Base-by-base conservation (phyloP, 1,140 invertebrate species). In the Macrobrachium rosenbergii region DNA sequence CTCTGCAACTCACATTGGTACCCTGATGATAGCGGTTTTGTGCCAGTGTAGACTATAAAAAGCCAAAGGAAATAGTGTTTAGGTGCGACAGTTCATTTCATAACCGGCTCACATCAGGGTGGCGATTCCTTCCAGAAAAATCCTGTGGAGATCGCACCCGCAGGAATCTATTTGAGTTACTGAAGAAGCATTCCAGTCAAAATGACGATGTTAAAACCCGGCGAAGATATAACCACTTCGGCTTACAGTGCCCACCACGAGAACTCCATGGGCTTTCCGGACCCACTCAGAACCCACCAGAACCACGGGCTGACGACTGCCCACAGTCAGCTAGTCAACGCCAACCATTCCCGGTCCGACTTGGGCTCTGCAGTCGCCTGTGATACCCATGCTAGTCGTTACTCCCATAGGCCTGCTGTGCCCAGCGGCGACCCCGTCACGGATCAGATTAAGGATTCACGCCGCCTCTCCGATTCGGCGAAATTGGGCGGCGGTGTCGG, bases 221-320 rank as follows among this genome's bases (percentile, higher is more conserved):
- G 62, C 64, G 19, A 82, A 19, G n/a, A 58, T 52, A 60, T 28
- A 52, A 52, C 16, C 21, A 5, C 8, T 28, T 23, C 69, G 5
- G 37, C 11, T 6, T 23, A 72, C 69, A 28, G 2, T 16, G 23
- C 21, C 14, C 67, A 73, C 19, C 67, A 76, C 17, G 78, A 87
- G 5, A 23, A n/a, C n/a, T 60, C 60, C 8, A 87, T 82, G 78
- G 69, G 78, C 58, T 87, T 82, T 72, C 78, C 76, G 19, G 85
- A 87, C 23, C 85, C 85, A 19, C 28, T 87, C 17, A 77, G 85
- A 45, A 75, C 85, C 59, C 69, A 76, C 23, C 69, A 62, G 67
- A 45, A 19, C 3, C 78, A 87, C 37, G 69, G 69, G 37, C 69
- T 72, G 0, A 72, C 69, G 69, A 72, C 69, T 43, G 69, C 23